A percentile compares a stretch with the other conserved stretches of the same genome.
These are phyloP conservation scores for Planococcus citri DNA, from an alignment of 1,140 invertebrate genomes.

Conservation along the genomic window DNA sequence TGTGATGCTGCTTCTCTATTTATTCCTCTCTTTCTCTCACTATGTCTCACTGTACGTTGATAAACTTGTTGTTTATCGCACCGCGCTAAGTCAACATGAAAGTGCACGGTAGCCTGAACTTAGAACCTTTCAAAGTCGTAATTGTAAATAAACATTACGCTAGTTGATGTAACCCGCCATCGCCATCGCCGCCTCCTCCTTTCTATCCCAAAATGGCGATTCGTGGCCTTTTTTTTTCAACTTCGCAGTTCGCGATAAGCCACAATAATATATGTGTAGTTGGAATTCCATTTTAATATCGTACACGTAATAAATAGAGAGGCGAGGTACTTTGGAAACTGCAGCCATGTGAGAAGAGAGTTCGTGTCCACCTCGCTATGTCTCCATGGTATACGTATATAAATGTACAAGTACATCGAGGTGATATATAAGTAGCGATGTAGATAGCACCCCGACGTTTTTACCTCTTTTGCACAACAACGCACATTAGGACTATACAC, in stretches of 20 bases:
- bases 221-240: not conserved
- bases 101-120: conserved; percentile 5
- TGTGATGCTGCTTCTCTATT: no score
- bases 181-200: no score
- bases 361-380: no score
- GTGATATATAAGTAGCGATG: conserved; percentile 2
- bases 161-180: not conserved
- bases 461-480: no score
- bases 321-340: no score
- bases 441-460: not conserved
- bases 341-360: no score
- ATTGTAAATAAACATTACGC: not conserved
- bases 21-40: no score
- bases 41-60: no score
- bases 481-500: not conserved
- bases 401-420: no score
- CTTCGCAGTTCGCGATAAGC: conserved; percentile 1
- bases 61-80: not conserved
- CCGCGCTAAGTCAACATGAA: not conserved
- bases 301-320: no score
- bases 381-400: not conserved
- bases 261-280: no score
- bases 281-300: no score
- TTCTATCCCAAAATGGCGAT: not conserved
- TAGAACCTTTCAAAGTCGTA: not conserved